Evolutionary conservation across 2,113 vertebrate genomes (phyloP).

Genomic region (Tonatia bakeri): DNA sequence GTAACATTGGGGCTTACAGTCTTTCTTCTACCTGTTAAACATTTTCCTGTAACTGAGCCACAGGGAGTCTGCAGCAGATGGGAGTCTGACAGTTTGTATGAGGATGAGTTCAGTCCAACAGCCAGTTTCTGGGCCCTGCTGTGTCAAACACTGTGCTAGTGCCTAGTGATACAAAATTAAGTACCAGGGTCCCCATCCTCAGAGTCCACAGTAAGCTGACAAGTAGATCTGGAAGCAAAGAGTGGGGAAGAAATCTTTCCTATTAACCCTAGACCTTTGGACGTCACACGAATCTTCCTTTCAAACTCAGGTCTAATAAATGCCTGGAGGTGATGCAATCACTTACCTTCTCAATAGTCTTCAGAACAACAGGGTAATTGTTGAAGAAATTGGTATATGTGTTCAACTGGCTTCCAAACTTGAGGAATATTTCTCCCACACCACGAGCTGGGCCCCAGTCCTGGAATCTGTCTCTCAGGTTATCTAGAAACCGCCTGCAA

Average conservation of each 20-base stretch:
- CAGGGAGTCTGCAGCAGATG: neutral
- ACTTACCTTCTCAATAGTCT: slow-evolving; percentile 86
- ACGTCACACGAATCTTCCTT: neutral
- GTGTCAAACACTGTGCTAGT: neutral
- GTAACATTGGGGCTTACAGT: neutral
- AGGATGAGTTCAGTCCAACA: neutral
- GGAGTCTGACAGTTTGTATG: neutral
- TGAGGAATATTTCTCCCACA: slow-evolving; percentile 82
- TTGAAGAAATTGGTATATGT: slow-evolving; percentile 86
- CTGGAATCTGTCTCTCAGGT: slow-evolving; percentile 78
- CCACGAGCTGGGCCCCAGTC: slow-evolving; percentile 84
- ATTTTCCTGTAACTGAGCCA: neutral
- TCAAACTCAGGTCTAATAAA: neutral
- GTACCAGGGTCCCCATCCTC: neutral
- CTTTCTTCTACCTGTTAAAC: neutral
- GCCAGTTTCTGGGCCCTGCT: neutral
- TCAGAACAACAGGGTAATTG: slow-evolving; percentile 84
- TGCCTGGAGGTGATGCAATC: neutral
- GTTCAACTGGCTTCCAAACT: slow-evolving; percentile 81
- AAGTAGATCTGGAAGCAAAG: neutral
- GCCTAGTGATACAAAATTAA: no score
- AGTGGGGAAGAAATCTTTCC: neutral
- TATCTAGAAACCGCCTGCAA: slow-evolving; percentile 78
- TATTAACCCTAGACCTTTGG: neutral
- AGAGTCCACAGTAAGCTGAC: neutral